Evolutionary conservation across 2,797 vertebrate species (phyloP).

Genomic region (Emys orbicularis): DNA sequence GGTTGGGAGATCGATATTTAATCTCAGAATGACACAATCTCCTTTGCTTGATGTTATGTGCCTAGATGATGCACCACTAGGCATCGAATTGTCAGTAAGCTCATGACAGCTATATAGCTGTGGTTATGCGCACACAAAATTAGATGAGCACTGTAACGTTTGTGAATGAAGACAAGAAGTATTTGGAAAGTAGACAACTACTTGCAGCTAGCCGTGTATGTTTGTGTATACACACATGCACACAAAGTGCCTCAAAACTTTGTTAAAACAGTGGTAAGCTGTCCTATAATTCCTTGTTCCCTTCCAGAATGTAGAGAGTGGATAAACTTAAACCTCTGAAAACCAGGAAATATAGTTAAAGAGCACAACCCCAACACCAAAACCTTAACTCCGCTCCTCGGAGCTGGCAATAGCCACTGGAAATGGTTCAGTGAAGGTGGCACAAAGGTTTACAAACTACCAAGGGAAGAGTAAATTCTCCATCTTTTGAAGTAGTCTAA

Average conservation of each 20-base stretch:
- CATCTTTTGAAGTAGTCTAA: not conserved
- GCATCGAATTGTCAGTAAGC: not conserved
- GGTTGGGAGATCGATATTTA: not conserved
- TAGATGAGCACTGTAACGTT: not conserved
- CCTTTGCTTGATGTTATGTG: not conserved
- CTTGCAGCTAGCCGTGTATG: not conserved
- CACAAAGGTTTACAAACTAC: not conserved
- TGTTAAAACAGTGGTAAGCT: not conserved
- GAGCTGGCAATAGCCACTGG: not conserved
- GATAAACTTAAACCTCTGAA: not conserved
- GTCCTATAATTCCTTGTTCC: not conserved
- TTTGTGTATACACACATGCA: not conserved
- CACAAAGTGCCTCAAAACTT: not conserved
- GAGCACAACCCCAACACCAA: not conserved
- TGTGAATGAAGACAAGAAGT: not conserved
- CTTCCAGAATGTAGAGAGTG: not conserved
- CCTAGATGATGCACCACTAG: not conserved
- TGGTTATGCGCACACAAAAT: not conserved
- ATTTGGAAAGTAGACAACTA: not conserved
- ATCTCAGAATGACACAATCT: not conserved
- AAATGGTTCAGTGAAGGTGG: not conserved
- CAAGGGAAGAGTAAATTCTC: not conserved
- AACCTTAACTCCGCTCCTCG: not conserved
- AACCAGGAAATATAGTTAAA: not conserved
- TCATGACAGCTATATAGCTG: not conserved